A percentile compares a stretch with the other conserved stretches of the same genome.
These are phyloP conservation scores for Drosophila rubida DNA, from an alignment of 2,888 invertebrate species.

Conservation along the genomic window DNA sequence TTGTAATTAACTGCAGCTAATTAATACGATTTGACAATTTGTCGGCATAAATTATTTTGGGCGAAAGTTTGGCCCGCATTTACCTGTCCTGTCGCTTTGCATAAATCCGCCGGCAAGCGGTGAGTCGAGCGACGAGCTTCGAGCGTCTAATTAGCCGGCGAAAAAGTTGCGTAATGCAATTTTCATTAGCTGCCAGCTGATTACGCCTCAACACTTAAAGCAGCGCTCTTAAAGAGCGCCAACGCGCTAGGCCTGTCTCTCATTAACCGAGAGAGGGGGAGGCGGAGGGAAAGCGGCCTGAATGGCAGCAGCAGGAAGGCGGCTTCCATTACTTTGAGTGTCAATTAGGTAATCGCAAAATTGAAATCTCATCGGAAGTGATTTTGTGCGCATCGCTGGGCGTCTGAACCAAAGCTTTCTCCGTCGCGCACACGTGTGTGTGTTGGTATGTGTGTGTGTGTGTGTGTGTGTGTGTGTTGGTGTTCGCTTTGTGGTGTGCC, in stretches of 20 bases:
- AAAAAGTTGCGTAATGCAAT: neutral
- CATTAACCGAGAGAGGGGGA: neutral
- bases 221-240: neutral
- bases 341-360: conserved; percentile 78
- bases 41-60: neutral
- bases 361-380: conserved; percentile 77
- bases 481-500: conserved; percentile 41
- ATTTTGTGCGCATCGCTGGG: conserved; percentile 64
- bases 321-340: conserved; percentile 74
- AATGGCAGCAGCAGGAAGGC: conserved; percentile 5
- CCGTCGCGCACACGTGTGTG: neutral
- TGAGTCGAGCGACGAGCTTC: neutral
- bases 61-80: neutral
- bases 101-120: neutral
- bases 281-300: no score
- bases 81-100: conserved; percentile 2
- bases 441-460: neutral
- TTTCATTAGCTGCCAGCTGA: neutral
- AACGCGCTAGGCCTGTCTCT: conserved; percentile 6
- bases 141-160: neutral
- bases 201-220: neutral
- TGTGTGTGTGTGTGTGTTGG: neutral
- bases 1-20: conserved; percentile 7
- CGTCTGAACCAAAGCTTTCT: conserved; percentile 8
- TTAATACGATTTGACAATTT: neutral